Percentiles rank a stretch among this genome's conserved stretches.
phyloP scores from a whole-genome alignment of 2,888 invertebrate genomes.

The Atherix ibis region DNA sequence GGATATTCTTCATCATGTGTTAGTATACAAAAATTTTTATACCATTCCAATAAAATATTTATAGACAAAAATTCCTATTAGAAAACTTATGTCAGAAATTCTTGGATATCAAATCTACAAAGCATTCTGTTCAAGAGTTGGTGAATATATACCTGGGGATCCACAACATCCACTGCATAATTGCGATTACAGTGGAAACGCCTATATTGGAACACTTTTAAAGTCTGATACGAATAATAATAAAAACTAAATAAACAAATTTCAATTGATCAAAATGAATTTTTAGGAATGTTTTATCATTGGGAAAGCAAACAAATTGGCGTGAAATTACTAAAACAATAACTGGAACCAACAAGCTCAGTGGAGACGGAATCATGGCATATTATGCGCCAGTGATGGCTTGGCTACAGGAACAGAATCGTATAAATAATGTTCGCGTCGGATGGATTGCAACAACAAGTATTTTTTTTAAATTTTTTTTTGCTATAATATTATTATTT shows the following conservation, averaged over 20 bases:
- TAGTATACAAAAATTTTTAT: not conserved
- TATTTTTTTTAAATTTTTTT: too few species aligned
- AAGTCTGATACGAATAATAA: too few species aligned
- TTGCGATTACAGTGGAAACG: not conserved
- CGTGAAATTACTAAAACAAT: not conserved
- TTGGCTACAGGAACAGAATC: not conserved
- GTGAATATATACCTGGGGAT: not conserved
- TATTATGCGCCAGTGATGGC: not conserved
- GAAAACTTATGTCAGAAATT: not conserved
- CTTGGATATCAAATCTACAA: not conserved
- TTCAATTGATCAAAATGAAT: too few species aligned
- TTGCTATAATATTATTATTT: too few species aligned
- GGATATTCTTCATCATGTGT: constrained; percentile 42
- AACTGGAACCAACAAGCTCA: not conserved
- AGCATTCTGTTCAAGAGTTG: not conserved
- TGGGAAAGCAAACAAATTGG: too few species aligned
- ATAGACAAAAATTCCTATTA: not conserved
- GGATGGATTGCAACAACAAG: not conserved
- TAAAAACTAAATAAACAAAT: too few species aligned
- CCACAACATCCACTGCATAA: not conserved
- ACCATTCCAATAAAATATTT: not conserved
- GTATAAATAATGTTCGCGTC: not conserved
- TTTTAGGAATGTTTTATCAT: too few species aligned
- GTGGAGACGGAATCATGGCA: not conserved
- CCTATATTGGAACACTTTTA: not conserved